phyloP scores from a whole-genome alignment of 2,797 vertebrate species.

The Lepilemur ruficaudatus region DNA sequence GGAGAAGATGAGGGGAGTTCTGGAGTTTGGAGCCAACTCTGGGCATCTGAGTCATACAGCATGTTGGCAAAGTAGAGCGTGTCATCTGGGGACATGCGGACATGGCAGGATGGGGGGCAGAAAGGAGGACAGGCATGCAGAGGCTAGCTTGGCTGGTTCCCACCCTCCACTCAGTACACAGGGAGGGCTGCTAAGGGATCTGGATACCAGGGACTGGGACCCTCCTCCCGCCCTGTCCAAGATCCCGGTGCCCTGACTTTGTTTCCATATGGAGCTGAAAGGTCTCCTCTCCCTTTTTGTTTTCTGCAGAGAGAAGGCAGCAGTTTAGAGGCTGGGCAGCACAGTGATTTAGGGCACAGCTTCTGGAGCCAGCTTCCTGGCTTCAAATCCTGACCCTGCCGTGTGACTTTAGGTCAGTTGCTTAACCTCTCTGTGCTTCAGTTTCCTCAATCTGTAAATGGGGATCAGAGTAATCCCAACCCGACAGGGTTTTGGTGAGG shows the following conservation, averaged over 20 bases:
- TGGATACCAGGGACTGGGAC: neutral
- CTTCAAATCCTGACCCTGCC: neutral
- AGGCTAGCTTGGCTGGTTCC: neutral
- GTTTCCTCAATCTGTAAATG: neutral
- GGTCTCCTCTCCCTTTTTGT: constrained; percentile 28
- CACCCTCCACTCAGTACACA: neutral
- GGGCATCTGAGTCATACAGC: neutral
- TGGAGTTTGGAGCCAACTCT: neutral
- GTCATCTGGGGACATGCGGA: neutral
- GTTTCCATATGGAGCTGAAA: constrained; percentile 51
- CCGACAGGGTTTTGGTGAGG: neutral
- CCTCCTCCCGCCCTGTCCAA: neutral
- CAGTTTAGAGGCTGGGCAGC: neutral
- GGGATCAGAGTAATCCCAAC: neutral
- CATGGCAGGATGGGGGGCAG: neutral
- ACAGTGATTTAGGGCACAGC: no score
- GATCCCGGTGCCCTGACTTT: neutral
- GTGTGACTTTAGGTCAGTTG: neutral
- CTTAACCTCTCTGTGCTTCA: neutral
- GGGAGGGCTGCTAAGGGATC: neutral
- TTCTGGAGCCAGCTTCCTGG: neutral
- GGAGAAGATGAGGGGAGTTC: neutral
- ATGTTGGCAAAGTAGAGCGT: neutral
- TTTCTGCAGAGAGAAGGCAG: constrained; percentile 51
- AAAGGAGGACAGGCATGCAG: neutral